phyloP scores from a whole-genome alignment of 2,888 invertebrate species.

The Eustalomyia histrio region DNA sequence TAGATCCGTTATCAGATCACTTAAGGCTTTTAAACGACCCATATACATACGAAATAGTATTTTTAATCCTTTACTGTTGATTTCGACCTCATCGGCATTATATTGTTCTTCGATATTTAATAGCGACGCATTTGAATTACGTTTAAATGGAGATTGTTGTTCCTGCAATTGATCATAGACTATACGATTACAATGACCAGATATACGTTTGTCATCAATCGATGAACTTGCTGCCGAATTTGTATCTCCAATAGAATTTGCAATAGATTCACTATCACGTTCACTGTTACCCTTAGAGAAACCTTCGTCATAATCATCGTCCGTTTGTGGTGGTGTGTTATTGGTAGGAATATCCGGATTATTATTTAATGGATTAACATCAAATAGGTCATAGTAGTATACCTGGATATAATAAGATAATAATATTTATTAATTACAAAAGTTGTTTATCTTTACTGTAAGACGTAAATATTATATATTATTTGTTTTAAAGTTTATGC shows the following conservation, averaged over 20 bases:
- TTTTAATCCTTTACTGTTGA: conserved; percentile 81
- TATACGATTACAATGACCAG: conserved; percentile 71
- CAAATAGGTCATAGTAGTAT: conserved; percentile 79
- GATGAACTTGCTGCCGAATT: conserved; percentile 74
- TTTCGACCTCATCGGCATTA: conserved; percentile 69
- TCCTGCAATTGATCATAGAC: conserved; percentile 75
- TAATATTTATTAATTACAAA: too few relatives aligned
- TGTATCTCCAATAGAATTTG: conserved; percentile 68
- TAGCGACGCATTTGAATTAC: conserved; percentile 73
- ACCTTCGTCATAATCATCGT: conserved; percentile 65
- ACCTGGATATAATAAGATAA: conserved; percentile 75
- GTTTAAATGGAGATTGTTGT: conserved; percentile 71
- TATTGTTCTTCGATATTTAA: conserved; percentile 60
- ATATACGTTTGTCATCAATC: conserved; percentile 71
- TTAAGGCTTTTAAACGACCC: conserved; percentile 79
- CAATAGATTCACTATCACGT: conserved; percentile 74
- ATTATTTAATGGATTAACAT: conserved; percentile 72
- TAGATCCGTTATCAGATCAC: conserved; percentile 74
- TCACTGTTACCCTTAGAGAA: conserved; percentile 74
- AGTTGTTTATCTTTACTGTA: too few relatives aligned
- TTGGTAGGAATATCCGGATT: conserved; percentile 71
- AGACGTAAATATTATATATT: too few relatives aligned
- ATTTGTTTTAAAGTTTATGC: too few relatives aligned
- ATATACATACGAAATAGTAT: conserved; percentile 83
- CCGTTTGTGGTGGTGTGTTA: conserved; percentile 72